Percentiles rank a stretch among this genome's conserved stretches.
Evolutionary conservation across 1,140 invertebrate genomes (phyloP).

Genomic region (Planococcus citri): DNA sequence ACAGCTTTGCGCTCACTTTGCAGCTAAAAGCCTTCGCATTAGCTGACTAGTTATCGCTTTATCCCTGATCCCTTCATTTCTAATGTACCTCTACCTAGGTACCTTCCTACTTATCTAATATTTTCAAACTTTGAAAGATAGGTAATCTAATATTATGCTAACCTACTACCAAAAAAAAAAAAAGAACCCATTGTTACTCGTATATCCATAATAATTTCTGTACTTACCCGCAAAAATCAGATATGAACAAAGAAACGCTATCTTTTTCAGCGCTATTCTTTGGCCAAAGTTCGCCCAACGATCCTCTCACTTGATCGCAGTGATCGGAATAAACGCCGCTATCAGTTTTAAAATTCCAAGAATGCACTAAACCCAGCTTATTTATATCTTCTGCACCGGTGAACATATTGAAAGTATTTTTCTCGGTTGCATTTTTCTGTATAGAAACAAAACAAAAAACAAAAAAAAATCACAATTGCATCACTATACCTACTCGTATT

Average conservation of each 20-base stretch:
- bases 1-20: too few relatives aligned
- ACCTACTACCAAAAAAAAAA: not conserved
- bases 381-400: conserved; percentile 47
- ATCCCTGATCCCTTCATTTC: too few relatives aligned
- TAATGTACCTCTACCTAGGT: too few relatives aligned
- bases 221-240: conserved; percentile 50
- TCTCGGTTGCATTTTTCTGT: not conserved
- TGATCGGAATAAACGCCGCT: conserved; percentile 35
- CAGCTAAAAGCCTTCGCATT: too few relatives aligned
- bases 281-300: conserved; percentile 66
- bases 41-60: too few relatives aligned
- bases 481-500: too few relatives aligned
- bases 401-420: conserved; percentile 48
- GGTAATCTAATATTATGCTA: not conserved
- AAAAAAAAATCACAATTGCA: too few relatives aligned
- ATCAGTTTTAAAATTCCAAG: conserved; percentile 52
- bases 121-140: too few relatives aligned
- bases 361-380: conserved; percentile 48
- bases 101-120: too few relatives aligned
- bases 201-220: too few relatives aligned
- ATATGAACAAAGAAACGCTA: conserved; percentile 43
- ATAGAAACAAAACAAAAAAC: too few relatives aligned
- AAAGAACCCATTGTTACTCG: too few relatives aligned
- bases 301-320: conserved; percentile 47
- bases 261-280: conserved; percentile 38